These are phyloP conservation scores for Pristionchus maxplancki DNA, from an alignment of 2,888 invertebrate species.

Conservation along the genomic window DNA sequence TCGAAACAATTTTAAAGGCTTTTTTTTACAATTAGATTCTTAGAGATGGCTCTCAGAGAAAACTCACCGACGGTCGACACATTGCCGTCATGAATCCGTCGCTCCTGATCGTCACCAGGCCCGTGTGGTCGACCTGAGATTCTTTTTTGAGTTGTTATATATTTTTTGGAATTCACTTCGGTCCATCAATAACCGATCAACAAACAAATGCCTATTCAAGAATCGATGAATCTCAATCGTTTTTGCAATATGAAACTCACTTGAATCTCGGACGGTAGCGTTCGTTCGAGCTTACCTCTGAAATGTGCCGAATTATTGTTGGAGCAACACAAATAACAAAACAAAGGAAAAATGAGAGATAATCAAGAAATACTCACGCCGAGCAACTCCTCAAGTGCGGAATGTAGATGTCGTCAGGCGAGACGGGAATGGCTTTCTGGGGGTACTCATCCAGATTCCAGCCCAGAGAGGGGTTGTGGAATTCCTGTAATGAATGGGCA, in stretches of 20 bases:
- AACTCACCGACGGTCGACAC: background rate
- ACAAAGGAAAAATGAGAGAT: background rate
- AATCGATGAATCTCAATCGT: no score
- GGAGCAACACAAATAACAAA: background rate
- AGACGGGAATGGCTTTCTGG: background rate
- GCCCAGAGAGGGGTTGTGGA: background rate
- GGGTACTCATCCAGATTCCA: background rate
- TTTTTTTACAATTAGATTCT: no score
- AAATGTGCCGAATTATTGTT: background rate
- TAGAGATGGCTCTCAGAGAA: no score
- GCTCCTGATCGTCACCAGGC: background rate
- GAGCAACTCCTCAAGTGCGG: background rate
- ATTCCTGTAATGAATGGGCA: background rate
- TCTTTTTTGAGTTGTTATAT: no score
- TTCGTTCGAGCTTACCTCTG: background rate
- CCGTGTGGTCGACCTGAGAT: background rate
- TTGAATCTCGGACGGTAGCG: background rate
- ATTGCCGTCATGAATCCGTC: background rate
- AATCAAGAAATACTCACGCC: background rate
- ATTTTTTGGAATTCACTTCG: no score
- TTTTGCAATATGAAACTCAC: no score
- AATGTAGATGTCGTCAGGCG: background rate
- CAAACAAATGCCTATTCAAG: no score
- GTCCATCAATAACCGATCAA: no score
- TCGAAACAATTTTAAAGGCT: no score